These are phyloP conservation scores for Apantesis nais DNA, from an alignment of 2,888 invertebrate genomes.

Conservation along the genomic window DNA sequence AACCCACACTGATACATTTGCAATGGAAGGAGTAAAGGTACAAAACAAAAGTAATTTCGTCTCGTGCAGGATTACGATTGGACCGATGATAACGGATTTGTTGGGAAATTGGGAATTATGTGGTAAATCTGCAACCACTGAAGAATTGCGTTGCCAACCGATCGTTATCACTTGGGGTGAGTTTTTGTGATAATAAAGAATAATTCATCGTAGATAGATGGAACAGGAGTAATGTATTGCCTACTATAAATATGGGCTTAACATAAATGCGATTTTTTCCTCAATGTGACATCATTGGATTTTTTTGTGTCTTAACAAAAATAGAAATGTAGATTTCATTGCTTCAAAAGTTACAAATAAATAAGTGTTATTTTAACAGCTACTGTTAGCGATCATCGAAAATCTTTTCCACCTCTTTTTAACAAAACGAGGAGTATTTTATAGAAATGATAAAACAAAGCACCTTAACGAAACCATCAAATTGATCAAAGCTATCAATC, in stretches of 20 bases:
- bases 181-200: background rate
- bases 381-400: too few species aligned
- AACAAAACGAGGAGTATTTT: background rate
- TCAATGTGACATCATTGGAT: background rate
- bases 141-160: slow-evolving; percentile 15
- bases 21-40: slow-evolving; percentile 18
- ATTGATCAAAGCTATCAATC: background rate
- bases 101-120: slow-evolving; percentile 42
- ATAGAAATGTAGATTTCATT: background rate
- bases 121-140: slow-evolving; percentile 21
- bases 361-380: too few species aligned
- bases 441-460: background rate
- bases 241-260: background rate
- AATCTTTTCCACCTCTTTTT: background rate
- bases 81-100: slow-evolving; percentile 36
- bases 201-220: too few species aligned
- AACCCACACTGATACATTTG: background rate
- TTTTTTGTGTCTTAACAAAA: background rate
- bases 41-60: slow-evolving; percentile 37
- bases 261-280: too few species aligned
- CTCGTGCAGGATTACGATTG: slow-evolving; percentile 46
- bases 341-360: background rate
- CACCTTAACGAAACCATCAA: background rate
- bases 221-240: too few species aligned
- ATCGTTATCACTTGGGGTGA: slow-evolving; percentile 16